Conservation (phyloP, 2,888 invertebrate genomes). For the Teleogryllus oceanicus region DNA sequence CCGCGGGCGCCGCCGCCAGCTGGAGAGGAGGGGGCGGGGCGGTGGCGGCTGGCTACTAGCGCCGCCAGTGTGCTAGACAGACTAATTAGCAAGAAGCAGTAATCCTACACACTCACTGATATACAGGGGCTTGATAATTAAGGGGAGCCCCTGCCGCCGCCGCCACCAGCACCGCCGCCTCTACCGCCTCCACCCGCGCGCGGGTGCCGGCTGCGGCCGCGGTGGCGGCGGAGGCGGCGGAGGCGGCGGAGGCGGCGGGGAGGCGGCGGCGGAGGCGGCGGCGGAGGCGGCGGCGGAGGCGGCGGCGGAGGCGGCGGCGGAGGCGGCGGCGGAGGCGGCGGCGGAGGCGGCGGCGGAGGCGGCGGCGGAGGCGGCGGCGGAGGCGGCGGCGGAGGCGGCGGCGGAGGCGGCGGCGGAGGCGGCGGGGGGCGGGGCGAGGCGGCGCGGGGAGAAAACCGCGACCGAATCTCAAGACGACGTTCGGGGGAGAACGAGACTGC, state of each 20-base stretch:
- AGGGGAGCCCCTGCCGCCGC: constrained; percentile 22
- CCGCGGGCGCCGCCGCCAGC: background rate
- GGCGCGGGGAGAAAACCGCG: too few species aligned
- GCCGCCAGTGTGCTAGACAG: constrained; percentile 29
- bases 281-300: too few species aligned
- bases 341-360: too few species aligned
- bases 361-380: too few species aligned
- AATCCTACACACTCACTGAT: constrained; percentile 32
- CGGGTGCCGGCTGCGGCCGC: background rate
- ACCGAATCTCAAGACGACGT: too few species aligned
- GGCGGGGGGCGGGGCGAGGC: too few species aligned
- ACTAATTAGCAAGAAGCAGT: constrained; percentile 34
- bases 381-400: too few species aligned
- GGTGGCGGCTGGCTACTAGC: constrained; percentile 20
- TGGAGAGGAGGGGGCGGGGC: background rate
- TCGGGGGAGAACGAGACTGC: too few species aligned
- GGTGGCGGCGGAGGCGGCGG: background rate
- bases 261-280: too few species aligned
- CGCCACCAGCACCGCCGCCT: background rate
- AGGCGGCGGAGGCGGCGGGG: background rate
- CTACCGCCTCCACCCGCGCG: background rate
- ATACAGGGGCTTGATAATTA: constrained; percentile 32
- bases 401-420: too few species aligned
- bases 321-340: too few species aligned
- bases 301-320: too few species aligned